Evolutionary conservation across 2,113 vertebrate genomes (phyloP).

Genomic region (Semnornis frantzii): DNA sequence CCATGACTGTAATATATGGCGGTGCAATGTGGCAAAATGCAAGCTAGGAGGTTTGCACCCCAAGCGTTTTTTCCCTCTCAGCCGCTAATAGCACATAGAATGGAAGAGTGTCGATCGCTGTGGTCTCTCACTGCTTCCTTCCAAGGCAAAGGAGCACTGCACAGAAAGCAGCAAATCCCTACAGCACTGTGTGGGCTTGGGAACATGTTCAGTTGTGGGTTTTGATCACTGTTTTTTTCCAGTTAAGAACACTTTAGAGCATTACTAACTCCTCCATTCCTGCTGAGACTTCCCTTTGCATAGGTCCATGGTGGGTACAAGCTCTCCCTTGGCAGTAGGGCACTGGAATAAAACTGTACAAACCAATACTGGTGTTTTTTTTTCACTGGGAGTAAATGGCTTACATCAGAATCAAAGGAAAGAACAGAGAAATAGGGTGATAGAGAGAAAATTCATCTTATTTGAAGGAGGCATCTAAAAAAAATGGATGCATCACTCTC

Average conservation of each 20-base stretch:
- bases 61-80: background rate
- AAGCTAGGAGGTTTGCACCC: background rate
- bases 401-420: background rate
- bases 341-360: background rate
- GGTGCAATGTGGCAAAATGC: background rate
- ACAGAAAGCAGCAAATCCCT: background rate
- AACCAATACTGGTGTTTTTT: background rate
- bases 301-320: background rate
- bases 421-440: fast-evolving
- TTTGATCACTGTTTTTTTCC: background rate
- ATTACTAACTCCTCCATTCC: background rate
- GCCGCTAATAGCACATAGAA: background rate
- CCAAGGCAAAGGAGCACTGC: background rate
- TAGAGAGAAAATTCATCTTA: background rate
- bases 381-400: background rate
- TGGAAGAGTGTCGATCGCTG: background rate
- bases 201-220: background rate
- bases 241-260: background rate
- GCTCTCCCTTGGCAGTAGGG: background rate
- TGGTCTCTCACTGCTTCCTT: background rate
- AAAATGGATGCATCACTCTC: background rate
- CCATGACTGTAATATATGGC: background rate
- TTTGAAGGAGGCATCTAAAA: background rate
- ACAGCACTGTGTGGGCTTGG: fast-evolving
- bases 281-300: background rate